Conservation (phyloP, 2,113 vertebrate genomes). For the Platysternon megacephalum region DNA sequence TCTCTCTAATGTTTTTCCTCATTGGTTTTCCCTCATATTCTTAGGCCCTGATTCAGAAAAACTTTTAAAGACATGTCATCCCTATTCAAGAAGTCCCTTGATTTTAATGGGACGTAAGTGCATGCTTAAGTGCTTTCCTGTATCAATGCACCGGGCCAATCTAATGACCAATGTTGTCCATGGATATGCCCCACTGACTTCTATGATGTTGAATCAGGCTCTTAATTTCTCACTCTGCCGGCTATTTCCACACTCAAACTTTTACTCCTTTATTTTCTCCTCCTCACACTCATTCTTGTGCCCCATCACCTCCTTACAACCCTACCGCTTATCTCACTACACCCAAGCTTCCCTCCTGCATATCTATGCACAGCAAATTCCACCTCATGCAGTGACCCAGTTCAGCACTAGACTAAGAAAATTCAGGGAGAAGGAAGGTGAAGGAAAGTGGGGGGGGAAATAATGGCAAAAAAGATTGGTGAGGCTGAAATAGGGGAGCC, state of each 20-base stretch:
- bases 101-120: neutral
- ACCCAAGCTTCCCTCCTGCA: neutral
- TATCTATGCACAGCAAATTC: neutral
- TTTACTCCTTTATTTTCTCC: neutral
- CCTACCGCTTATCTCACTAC: neutral
- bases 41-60: neutral
- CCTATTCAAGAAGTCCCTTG: neutral
- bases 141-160: neutral
- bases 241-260: neutral
- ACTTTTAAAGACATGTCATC: neutral
- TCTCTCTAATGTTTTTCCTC: neutral
- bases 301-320: neutral
- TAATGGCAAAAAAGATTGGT: neutral
- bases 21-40: neutral
- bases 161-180: neutral
- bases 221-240: neutral
- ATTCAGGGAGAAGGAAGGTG: neutral
- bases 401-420: neutral
- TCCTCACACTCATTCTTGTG: neutral
- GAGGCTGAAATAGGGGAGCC: neutral
- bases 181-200: neutral
- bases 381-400: neutral
- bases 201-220: neutral
- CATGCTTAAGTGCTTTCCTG: neutral
- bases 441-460: neutral